These are phyloP conservation scores for Phalera bucephala DNA, from an alignment of 2,888 invertebrate species.

Conservation along the genomic window DNA sequence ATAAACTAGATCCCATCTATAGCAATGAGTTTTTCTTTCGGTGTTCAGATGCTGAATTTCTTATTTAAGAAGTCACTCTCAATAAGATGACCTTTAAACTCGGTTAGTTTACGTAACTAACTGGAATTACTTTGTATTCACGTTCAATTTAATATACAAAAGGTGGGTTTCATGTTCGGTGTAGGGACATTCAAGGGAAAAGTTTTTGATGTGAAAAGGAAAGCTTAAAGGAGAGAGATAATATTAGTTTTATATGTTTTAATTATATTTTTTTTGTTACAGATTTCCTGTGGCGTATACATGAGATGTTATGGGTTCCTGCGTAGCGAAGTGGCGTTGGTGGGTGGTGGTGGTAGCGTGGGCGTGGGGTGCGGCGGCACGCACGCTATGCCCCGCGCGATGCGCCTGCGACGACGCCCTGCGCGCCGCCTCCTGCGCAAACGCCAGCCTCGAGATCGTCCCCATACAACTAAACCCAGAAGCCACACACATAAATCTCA, in stretches of 20 bases:
- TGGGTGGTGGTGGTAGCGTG: constrained; percentile 80
- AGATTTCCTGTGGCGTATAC: constrained; percentile 68
- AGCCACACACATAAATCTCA: constrained; percentile 90
- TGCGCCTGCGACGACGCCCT: constrained; percentile 92
- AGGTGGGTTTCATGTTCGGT: too few relatives aligned
- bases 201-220: too few relatives aligned
- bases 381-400: constrained; percentile 89
- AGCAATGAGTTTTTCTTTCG: constrained; percentile 50
- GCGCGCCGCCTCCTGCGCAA: constrained; percentile 89
- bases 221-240: too few relatives aligned
- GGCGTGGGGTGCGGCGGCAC: constrained; percentile 79
- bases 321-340: constrained; percentile 77
- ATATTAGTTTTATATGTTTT: too few relatives aligned
- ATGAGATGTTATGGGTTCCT: constrained; percentile 82
- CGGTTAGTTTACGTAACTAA: constrained; percentile 8
- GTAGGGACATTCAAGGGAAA: too few relatives aligned
- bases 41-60: constrained; percentile 21
- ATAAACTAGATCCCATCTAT: constrained; percentile 61
- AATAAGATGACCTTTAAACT: constrained; percentile 1
- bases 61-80: constrained; percentile 20
- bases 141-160: background rate
- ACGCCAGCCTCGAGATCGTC: constrained; percentile 91
- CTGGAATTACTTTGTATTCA: background rate
- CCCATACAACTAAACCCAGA: constrained; percentile 96
- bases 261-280: constrained; percentile 57